phyloP scores from a whole-genome alignment of 2,888 invertebrate species.

The Limnephilus marmoratus region DNA sequence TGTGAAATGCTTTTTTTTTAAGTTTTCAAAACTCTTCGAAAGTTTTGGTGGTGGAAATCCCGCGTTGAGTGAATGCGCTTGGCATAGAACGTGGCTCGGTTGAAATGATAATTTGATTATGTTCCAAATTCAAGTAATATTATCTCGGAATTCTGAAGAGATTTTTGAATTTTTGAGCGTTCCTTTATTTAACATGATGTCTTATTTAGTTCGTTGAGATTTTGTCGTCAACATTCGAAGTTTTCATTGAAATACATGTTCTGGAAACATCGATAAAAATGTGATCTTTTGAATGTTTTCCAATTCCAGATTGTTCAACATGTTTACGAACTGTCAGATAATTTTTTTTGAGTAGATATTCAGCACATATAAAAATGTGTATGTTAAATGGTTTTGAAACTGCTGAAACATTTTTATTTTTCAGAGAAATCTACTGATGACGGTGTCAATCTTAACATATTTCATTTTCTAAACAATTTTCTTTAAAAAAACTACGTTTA shows the following conservation, averaged over 20 bases:
- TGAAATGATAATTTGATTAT: slow-evolving; percentile 55
- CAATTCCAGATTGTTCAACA: not conserved
- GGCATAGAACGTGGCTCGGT: slow-evolving; percentile 38
- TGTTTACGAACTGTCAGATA: too few relatives aligned
- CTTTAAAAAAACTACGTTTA: too few relatives aligned
- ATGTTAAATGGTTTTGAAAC: too few relatives aligned
- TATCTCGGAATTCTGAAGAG: not conserved
- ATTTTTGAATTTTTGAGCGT: not conserved
- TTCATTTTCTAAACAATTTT: too few relatives aligned
- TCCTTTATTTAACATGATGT: not conserved
- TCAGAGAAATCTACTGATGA: too few relatives aligned
- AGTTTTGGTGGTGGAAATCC: not conserved
- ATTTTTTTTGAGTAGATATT: too few relatives aligned
- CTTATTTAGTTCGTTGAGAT: not conserved
- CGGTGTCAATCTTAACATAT: too few relatives aligned
- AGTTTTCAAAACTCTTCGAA: not conserved
- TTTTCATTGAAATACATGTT: not conserved
- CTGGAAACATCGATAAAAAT: not conserved
- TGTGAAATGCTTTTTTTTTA: not conserved
- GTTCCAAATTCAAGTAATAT: slow-evolving; percentile 49
- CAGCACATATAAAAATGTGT: too few relatives aligned
- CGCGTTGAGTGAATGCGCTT: slow-evolving; percentile 47
- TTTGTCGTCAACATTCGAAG: not conserved
- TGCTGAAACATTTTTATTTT: too few relatives aligned
- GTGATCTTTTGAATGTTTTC: not conserved